Conservation (phyloP, 2,888 invertebrate genomes). For the Leptinotarsa peninsularis region DNA sequence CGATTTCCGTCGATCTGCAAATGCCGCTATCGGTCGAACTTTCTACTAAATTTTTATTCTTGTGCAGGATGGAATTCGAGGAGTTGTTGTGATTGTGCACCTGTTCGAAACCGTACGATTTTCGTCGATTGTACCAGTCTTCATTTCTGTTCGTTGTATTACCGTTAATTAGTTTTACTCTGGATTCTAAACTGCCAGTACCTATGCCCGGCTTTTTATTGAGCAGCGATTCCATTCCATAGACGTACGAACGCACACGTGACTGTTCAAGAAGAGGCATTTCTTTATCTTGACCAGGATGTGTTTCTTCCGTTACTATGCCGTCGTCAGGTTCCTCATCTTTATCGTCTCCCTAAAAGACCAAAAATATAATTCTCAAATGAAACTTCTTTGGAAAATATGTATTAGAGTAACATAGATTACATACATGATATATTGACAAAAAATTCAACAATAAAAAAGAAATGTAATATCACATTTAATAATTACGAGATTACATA, state of each 20-base stretch:
- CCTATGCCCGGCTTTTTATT: constrained; percentile 60
- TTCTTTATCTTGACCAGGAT: constrained; percentile 35
- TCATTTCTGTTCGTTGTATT: constrained; percentile 64
- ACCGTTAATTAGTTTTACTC: constrained; percentile 63
- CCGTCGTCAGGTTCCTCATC: constrained; percentile 65
- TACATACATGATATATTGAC: too few species aligned
- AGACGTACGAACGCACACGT: constrained; percentile 66
- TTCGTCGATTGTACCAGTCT: constrained; percentile 80
- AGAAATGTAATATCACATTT: too few species aligned
- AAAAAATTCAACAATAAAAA: too few species aligned
- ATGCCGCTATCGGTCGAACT: constrained; percentile 85
- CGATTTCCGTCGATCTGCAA: constrained; percentile 78
- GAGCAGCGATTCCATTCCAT: constrained; percentile 65
- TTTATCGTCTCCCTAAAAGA: constrained; percentile 40
- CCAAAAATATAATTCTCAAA: background rate
- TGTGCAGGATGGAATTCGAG: constrained; percentile 58
- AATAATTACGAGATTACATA: too few species aligned
- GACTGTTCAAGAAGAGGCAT: constrained; percentile 48
- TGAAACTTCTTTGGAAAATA: too few species aligned
- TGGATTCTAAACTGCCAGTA: constrained; percentile 67
- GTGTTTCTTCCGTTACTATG: constrained; percentile 64
- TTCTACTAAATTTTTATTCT: constrained; percentile 72
- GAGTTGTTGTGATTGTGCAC: constrained; percentile 55
- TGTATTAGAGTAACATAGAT: too few species aligned
- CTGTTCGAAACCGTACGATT: constrained; percentile 81